Evolutionary conservation across 2,888 invertebrate species (phyloP), one percentile per base, ranked within the genome.

Genomic region (Busseola fusca): DNA sequence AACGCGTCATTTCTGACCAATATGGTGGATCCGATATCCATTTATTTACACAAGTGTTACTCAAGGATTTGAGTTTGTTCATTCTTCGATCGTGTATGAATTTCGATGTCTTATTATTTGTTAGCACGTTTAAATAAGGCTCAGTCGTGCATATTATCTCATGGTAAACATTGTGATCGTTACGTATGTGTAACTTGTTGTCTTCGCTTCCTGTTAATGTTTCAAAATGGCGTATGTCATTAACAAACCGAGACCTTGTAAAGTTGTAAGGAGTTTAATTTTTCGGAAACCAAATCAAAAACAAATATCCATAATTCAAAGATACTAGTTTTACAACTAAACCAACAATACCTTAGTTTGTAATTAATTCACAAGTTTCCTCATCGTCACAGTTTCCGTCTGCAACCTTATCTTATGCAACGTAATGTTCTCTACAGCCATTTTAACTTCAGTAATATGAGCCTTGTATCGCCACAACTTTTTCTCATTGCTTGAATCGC

Each of bases 41-140:
- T 88, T 87, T 93, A 87, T 94, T 94, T 93, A 88, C 83, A 86
- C 93, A 94, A 93, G 91, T 94, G 94, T 87, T 79, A 78, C 69
- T 88, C 91, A 92, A 93, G 92, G 92, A 91, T 91, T 87, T 82
- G 80, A 79, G 77, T 78, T 79, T 82, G 85, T 75, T 76, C 70
- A 62, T 82, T 65, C 34, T 45, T 66, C 58, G 64, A 48, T 57
- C 34, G 30, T 58, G 54, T 56, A 34, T 69, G 63, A 73, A 59
- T 69, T 69, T 82, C 48, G 63, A 69, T 64, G 37, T 69, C 34
- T n/a, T 25, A 74, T 56, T n/a, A 60, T 63, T 56, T 74, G 14
- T 56, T 74, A 10, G n/a, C 42, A 69, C 25, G n/a, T 18, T 56
- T 37, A 50, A 37, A 27, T 52, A 67, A 18, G 14, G 16, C 27